These are phyloP conservation scores for Drosophila saltans DNA, from an alignment of 1,140 invertebrate genomes.

Conservation along the genomic window DNA sequence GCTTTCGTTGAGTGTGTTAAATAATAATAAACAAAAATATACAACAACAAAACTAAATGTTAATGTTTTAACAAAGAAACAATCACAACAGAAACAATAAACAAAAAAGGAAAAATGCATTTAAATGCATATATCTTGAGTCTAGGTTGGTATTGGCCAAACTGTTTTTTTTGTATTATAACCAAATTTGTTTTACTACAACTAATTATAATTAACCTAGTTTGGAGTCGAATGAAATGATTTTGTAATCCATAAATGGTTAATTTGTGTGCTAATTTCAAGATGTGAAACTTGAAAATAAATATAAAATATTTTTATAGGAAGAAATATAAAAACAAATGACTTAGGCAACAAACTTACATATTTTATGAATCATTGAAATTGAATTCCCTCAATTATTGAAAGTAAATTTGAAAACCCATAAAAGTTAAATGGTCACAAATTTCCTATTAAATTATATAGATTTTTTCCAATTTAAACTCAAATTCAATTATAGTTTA, in stretches of 20 bases:
- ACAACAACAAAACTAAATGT: constrained; percentile 52
- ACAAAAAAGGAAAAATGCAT: constrained; percentile 53
- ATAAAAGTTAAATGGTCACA: neutral
- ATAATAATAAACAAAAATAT: constrained; percentile 72
- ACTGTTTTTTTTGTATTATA: neutral
- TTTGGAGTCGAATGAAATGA: constrained; percentile 15
- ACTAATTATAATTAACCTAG: constrained; percentile 48
- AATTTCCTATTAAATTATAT: neutral
- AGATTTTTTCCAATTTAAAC: neutral
- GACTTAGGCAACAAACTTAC: constrained; percentile 76
- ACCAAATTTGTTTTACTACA: constrained; percentile 16
- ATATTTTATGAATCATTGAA: constrained; percentile 16
- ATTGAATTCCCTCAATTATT: neutral
- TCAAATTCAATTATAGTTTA: constrained; percentile 39
- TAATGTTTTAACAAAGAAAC: constrained; percentile 35
- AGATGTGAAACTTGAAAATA: constrained; percentile 8
- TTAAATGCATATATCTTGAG: constrained; percentile 59
- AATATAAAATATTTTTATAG: constrained; percentile 12
- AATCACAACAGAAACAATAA: constrained; percentile 34
- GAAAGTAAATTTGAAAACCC: neutral
- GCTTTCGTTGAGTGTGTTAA: constrained; percentile 71
- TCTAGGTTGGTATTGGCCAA: constrained; percentile 64
- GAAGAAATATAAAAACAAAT: constrained; percentile 57
- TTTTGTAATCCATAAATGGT: constrained; percentile 57
- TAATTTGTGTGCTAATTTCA: constrained; percentile 66